Evolutionary conservation across 2,113 vertebrate genomes (phyloP).

Genomic region (Lontra canadensis): DNA sequence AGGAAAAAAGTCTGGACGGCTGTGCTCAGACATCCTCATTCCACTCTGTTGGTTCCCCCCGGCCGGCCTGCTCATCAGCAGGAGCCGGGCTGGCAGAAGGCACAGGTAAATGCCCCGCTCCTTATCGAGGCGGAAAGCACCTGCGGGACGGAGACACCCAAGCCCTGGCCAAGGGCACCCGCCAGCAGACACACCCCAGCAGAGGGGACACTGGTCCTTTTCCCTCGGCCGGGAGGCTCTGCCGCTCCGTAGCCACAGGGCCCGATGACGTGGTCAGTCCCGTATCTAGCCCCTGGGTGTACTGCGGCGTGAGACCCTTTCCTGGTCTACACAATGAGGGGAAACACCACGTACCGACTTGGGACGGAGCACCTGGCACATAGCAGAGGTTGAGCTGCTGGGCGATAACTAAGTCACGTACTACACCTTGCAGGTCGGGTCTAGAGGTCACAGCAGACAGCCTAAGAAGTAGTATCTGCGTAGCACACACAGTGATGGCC

Average conservation of each 20-base stretch:
- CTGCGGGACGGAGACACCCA: background rate
- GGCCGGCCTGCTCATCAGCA: background rate
- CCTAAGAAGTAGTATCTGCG: accelerated
- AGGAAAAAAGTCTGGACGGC: conserved; percentile 25
- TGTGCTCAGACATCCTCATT: background rate
- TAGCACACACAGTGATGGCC: accelerated
- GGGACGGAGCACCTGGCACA: background rate
- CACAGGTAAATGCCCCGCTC: accelerated
- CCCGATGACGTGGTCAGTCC: accelerated
- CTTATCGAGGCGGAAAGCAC: background rate
- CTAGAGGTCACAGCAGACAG: accelerated
- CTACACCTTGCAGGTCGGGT: accelerated
- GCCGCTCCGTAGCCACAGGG: background rate
- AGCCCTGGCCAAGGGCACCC: background rate
- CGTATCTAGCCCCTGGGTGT: background rate
- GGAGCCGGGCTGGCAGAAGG: background rate
- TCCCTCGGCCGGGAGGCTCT: background rate
- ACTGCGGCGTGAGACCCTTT: background rate
- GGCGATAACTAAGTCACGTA: background rate
- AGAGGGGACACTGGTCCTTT: background rate
- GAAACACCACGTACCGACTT: accelerated
- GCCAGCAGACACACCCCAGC: accelerated
- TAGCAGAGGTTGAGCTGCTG: accelerated
- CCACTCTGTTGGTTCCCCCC: background rate
- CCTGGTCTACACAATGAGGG: too few relatives aligned